Evolutionary conservation across 2,113 vertebrate species (phyloP).

Genomic region (Trematomus loennbergii): DNA sequence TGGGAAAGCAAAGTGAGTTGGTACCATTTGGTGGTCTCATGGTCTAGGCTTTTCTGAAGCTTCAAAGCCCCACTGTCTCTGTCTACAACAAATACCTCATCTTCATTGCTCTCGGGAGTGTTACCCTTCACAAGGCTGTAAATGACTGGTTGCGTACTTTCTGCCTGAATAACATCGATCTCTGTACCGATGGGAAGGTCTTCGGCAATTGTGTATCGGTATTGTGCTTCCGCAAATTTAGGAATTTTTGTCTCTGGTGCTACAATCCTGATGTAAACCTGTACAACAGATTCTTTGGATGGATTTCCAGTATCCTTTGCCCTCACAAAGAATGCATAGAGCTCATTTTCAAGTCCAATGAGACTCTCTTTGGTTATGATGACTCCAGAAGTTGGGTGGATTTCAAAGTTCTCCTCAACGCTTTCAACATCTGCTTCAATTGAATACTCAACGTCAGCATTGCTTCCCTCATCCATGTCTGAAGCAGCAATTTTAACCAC

Average conservation of each 20-base stretch:
- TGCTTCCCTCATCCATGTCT: conserved; percentile 96
- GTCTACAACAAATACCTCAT: conserved; percentile 93
- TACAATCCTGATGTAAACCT: conserved; percentile 91
- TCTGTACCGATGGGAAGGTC: conserved; percentile 91
- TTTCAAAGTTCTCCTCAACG: conserved; percentile 94
- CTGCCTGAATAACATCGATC: conserved; percentile 90
- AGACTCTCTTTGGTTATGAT: conserved; percentile 96
- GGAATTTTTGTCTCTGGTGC: conserved; percentile 88
- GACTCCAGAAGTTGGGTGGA: conserved; percentile 88
- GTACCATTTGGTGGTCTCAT: conserved; percentile 96
- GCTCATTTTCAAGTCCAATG: conserved; percentile 94
- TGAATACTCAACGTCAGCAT: conserved; percentile 91
- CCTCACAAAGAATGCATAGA: conserved; percentile 92
- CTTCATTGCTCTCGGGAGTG: conserved; percentile 92
- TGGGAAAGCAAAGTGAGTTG: conserved; percentile 90
- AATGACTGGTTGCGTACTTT: conserved; percentile 83
- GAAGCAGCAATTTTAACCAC: conserved; percentile 92
- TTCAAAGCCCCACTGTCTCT: conserved; percentile 90
- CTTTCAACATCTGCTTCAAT: conserved; percentile 92
- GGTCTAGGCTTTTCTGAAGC: conserved; percentile 93
- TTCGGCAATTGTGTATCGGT: conserved; percentile 91
- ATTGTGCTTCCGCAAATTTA: conserved; percentile 92
- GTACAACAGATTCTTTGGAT: conserved; percentile 88
- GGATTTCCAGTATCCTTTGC: conserved; percentile 93
- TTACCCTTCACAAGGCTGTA: conserved; percentile 91